Percentiles rank a stretch among this genome's conserved stretches.
Evolutionary conservation across 2,888 invertebrate species (phyloP).

Genomic region (Stenodera caucasica): DNA sequence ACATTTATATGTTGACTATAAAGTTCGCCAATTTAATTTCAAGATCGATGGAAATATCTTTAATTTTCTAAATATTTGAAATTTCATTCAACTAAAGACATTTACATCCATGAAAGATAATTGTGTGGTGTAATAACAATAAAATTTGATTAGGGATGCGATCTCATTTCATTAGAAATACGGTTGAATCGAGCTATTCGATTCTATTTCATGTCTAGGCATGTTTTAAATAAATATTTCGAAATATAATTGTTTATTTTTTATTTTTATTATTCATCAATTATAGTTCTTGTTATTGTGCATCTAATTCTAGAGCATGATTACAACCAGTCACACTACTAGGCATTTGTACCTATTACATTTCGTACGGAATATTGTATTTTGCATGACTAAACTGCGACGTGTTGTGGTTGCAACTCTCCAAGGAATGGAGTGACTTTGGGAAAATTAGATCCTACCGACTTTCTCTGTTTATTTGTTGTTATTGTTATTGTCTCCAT

Average conservation of each 20-base stretch:
- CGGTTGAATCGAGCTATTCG: neutral
- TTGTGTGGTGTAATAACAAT: constrained; percentile 5
- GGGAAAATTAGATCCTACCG: constrained; percentile 47
- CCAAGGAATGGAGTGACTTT: constrained; percentile 46
- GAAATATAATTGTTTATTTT: neutral
- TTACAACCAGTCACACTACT: constrained; percentile 43
- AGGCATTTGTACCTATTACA: too few species aligned
- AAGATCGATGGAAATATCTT: neutral
- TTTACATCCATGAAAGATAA: constrained; percentile 1
- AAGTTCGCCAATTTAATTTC: constrained; percentile 1
- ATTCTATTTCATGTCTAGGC: neutral
- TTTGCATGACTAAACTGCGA: constrained; percentile 47
- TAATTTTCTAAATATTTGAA: constrained; percentile 9
- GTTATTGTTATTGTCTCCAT: constrained; percentile 25
- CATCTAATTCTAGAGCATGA: constrained; percentile 41
- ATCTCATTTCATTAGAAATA: neutral
- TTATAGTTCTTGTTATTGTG: constrained; percentile 30
- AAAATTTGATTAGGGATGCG: constrained; percentile 5
- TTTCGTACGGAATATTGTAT: constrained; percentile 45
- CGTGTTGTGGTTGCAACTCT: constrained; percentile 46
- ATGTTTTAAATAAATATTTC: neutral
- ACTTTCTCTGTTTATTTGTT: constrained; percentile 35
- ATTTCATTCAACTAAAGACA: constrained; percentile 4
- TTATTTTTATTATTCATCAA: constrained; percentile 8
- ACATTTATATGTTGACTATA: neutral